phyloP scores from a whole-genome alignment of 2,113 vertebrate genomes.

The Varanus komodoensis region DNA sequence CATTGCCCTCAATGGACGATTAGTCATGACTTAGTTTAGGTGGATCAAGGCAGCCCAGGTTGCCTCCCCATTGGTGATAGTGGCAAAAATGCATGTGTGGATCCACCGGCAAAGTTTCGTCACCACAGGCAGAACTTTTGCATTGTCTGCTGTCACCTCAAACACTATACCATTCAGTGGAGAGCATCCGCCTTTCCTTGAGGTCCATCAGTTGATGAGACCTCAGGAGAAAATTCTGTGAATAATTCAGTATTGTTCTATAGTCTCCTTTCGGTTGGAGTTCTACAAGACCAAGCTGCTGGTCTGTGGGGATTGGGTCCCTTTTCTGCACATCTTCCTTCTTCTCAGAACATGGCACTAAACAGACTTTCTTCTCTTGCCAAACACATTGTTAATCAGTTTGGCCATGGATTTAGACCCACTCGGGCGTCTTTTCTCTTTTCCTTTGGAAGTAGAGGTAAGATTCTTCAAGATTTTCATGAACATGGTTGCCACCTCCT shows the following conservation, averaged over 20 bases:
- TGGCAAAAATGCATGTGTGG: not conserved
- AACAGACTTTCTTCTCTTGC: slow-evolving; percentile 90
- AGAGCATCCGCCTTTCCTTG: not conserved
- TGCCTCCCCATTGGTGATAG: not conserved
- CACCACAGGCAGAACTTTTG: not conserved
- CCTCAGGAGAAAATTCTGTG: not conserved
- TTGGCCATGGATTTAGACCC: slow-evolving; percentile 90
- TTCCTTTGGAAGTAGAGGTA: slow-evolving; percentile 75
- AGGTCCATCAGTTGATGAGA: not conserved
- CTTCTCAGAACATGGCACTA: slow-evolving; percentile 54
- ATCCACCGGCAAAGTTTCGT: not conserved
- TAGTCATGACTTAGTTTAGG: not conserved
- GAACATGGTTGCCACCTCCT: slow-evolving; percentile 88
- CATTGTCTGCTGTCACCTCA: not conserved
- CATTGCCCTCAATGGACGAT: not conserved
- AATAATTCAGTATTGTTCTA: not conserved
- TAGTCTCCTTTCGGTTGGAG: slow-evolving; percentile 22
- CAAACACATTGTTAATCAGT: slow-evolving; percentile 89
- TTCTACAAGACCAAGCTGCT: slow-evolving; percentile 18
- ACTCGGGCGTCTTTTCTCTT: slow-evolving; percentile 84
- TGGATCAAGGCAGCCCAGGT: no score
- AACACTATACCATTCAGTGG: not conserved
- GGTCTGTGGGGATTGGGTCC: not conserved
- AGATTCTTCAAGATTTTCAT: slow-evolving; percentile 79
- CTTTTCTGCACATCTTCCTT: not conserved